phyloP scores from a whole-genome alignment of 2,797 vertebrate genomes.

The Neosilurus mollespiculum region DNA sequence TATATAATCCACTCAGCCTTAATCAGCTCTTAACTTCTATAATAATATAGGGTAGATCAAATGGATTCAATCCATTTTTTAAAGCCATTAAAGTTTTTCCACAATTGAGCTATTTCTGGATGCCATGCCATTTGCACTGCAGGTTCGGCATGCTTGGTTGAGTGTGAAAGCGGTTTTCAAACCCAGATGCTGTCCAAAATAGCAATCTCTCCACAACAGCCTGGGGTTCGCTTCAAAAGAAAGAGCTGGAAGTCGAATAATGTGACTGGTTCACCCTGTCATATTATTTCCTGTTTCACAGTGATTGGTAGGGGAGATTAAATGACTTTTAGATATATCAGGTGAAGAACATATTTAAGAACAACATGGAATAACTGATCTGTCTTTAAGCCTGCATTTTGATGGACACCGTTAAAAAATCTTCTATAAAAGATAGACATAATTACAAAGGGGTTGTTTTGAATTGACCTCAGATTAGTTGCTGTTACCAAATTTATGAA shows the following conservation, averaged over 20 bases:
- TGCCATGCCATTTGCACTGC: background rate
- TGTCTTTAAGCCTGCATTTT: background rate
- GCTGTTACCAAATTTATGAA: background rate
- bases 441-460: background rate
- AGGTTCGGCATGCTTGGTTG: slow-evolving; percentile 12
- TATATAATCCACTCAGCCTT: background rate
- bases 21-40: slow-evolving; percentile 9
- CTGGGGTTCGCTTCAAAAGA: slow-evolving; percentile 14
- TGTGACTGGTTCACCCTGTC: slow-evolving; percentile 21
- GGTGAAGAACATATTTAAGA: background rate
- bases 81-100: background rate
- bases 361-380: background rate
- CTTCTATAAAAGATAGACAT: background rate
- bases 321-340: slow-evolving; percentile 9
- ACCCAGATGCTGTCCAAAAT: slow-evolving; percentile 31
- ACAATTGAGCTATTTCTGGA: slow-evolving; percentile 20
- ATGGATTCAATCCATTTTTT: slow-evolving; percentile 10
- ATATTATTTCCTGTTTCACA: slow-evolving; percentile 30
- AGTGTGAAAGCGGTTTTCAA: slow-evolving; percentile 32
- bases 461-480: background rate
- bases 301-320: background rate
- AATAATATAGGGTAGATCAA: background rate
- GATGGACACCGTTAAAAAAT: background rate
- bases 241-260: slow-evolving; percentile 19
- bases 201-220: slow-evolving; percentile 10